A percentile compares a stretch with the other conserved stretches of the same genome.
These are phyloP conservation scores for Papilio gigon DNA, from an alignment of 2,888 invertebrate species.

Conservation along the genomic window DNA sequence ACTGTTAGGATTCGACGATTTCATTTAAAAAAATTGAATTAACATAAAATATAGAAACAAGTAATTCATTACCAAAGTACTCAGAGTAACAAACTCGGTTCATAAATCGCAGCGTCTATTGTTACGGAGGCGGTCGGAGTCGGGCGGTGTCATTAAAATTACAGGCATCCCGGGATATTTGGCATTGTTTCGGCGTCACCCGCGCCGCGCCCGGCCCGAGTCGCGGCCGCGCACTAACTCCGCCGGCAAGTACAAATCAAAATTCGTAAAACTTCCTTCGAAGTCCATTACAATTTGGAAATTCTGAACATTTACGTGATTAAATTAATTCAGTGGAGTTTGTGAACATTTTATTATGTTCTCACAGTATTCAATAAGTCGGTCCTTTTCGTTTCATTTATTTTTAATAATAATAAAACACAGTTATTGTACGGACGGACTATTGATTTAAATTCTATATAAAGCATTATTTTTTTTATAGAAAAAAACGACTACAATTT, in stretches of 20 bases:
- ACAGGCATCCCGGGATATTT: conserved; percentile 49
- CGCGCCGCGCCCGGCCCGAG: conserved; percentile 38
- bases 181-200: conserved; percentile 53
- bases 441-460: too few relatives aligned
- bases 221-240: conserved; percentile 56
- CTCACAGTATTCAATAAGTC: not conserved
- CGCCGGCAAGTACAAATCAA: conserved; percentile 71
- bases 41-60: conserved; percentile 6
- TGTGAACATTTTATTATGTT: not conserved
- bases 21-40: not conserved
- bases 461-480: too few relatives aligned
- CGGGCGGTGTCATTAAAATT: conserved; percentile 35
- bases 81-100: conserved; percentile 15
- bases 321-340: conserved; percentile 16
- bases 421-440: too few relatives aligned
- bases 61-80: conserved; percentile 18
- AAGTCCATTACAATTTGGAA: conserved; percentile 63
- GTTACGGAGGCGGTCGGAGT: conserved; percentile 15
- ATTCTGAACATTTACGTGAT: conserved; percentile 4
- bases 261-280: conserved; percentile 69
- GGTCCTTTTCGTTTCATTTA: too few relatives aligned
- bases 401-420: too few relatives aligned
- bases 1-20: not conserved
- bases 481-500: too few relatives aligned
- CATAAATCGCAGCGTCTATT: conserved; percentile 29